A percentile compares a stretch with the other conserved stretches of the same genome.
These are phyloP conservation scores for Pseudomyrmex sp. DNA, from an alignment of 1,140 invertebrate genomes.

Conservation along the genomic window DNA sequence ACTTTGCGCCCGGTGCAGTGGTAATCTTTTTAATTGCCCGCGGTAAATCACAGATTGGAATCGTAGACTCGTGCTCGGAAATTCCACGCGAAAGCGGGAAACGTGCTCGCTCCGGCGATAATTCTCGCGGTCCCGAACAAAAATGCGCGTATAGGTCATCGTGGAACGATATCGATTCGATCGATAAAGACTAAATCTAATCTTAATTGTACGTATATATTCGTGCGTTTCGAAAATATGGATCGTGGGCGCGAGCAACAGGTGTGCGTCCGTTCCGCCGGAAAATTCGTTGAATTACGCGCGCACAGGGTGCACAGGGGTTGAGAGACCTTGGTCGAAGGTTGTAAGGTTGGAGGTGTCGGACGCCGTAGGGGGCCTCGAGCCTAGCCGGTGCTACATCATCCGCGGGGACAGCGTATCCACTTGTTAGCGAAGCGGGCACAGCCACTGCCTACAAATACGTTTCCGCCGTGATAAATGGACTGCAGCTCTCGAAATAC, in stretches of 20 bases:
- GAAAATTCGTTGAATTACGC: constrained; percentile 67
- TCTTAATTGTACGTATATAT: not conserved
- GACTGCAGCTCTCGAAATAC: constrained; percentile 84
- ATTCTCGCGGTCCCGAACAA: constrained; percentile 21
- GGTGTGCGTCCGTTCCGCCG: not conserved
- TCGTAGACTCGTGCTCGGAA: constrained; percentile 22
- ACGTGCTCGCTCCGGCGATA: constrained; percentile 35
- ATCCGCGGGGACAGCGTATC: constrained; percentile 83
- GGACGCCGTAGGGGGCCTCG: constrained; percentile 82
- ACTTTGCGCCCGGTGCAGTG: constrained; percentile 9
- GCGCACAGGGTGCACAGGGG: constrained; percentile 58
- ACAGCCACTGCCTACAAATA: constrained; percentile 83
- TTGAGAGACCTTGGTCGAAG: constrained; percentile 74
- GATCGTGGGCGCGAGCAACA: constrained; percentile 7
- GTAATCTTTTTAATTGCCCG: constrained; percentile 50
- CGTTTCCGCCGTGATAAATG: constrained; percentile 83
- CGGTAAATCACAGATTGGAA: constrained; percentile 50
- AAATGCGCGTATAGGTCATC: not conserved
- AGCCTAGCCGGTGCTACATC: constrained; percentile 83
- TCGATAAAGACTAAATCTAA: not conserved
- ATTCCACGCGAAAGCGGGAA: constrained; percentile 46
- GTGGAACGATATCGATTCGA: not conserved
- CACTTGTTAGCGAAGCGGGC: constrained; percentile 84
- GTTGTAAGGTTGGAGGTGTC: constrained; percentile 83
- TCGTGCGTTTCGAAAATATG: not conserved